Evolutionary conservation across 2,113 vertebrate species (phyloP).

Genomic region (Acrocephalus arundinaceus): DNA sequence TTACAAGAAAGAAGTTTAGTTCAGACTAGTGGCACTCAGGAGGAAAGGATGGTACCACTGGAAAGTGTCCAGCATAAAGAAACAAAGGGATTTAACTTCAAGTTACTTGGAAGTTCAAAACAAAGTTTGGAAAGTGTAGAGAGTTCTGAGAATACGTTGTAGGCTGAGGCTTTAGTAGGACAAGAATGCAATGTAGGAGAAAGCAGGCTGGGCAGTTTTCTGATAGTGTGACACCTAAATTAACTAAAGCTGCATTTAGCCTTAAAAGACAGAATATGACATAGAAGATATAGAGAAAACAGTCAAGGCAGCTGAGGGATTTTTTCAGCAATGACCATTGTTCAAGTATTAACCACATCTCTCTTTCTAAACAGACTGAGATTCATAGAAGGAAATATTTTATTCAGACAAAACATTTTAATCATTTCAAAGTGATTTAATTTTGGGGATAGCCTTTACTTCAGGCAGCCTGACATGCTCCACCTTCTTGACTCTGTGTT

Average conservation of each 20-base stretch:
- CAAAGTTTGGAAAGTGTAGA: not conserved
- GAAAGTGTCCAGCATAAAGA: not conserved
- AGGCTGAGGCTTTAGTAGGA: not conserved
- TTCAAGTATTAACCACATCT: not conserved
- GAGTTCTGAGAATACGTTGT: not conserved
- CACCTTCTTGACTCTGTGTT: not conserved
- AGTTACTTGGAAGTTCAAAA: not conserved
- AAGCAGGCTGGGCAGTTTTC: not conserved
- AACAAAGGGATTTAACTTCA: not conserved
- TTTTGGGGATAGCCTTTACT: not conserved
- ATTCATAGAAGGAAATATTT: not conserved
- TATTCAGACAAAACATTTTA: not conserved
- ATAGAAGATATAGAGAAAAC: not conserved
- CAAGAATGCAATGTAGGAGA: not conserved
- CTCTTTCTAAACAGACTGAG: not conserved
- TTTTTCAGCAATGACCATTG: not conserved
- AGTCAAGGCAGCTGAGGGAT: not conserved
- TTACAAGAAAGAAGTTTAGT: not conserved
- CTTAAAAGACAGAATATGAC: not conserved
- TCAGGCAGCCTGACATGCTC: not conserved
- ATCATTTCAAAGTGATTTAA: not conserved
- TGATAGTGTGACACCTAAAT: not conserved
- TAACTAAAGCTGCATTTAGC: not conserved
- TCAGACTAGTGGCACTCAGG: not conserved
- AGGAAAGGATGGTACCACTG: not conserved